Base-by-base conservation (phyloP, 1,140 invertebrate genomes). In the Centruroides vittatus region DNA sequence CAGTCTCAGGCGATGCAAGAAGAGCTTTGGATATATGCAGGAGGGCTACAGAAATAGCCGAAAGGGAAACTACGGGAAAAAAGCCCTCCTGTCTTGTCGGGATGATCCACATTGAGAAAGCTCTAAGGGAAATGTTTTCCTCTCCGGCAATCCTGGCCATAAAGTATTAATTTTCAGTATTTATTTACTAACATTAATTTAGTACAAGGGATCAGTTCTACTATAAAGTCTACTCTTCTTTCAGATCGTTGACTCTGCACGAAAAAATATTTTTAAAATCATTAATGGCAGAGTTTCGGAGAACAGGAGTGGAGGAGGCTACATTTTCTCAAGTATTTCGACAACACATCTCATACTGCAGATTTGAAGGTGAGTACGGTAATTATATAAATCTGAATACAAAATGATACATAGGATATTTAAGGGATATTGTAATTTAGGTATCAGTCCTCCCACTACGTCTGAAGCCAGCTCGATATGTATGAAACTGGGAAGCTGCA, bases 1-100 rank as follows among this genome's bases (percentile, higher is more conserved):
- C 93, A 0, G 83, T 98, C 0, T 97, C 93, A 0, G 96, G 96
- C 0, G 96, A 99, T 79, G 93, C 95, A 3, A 79, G 96, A 34
- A 78, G 95, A 67, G 95, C 94, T 0, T 75, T 99, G 7, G 93
- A 98, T 68, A 91, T 99, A 61, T 94, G 94, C 70, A 78, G 90
- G 4, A 78, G 93, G 23, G 85, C 94, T 1, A 83, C 89, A 4
- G 94, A 98, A 78, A 82, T 96, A 46, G 83, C 88, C 0, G 85
- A 89, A 68, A 53, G 7, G 10, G 41, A 34, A 5, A 36, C 9
- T 0, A 2, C n/a, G 5, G 9, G n/a, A 0, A 6, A 3, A 3
- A 34, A 53, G 34, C 58, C 57, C 12, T 54, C 67, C 61, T 23
- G 23, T 23, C 73, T 78, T 47, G 86, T 91, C 0, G 80, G 79